Base-by-base conservation (phyloP, 2,113 vertebrate genomes). In the Ptilonorhynchus violaceus region DNA sequence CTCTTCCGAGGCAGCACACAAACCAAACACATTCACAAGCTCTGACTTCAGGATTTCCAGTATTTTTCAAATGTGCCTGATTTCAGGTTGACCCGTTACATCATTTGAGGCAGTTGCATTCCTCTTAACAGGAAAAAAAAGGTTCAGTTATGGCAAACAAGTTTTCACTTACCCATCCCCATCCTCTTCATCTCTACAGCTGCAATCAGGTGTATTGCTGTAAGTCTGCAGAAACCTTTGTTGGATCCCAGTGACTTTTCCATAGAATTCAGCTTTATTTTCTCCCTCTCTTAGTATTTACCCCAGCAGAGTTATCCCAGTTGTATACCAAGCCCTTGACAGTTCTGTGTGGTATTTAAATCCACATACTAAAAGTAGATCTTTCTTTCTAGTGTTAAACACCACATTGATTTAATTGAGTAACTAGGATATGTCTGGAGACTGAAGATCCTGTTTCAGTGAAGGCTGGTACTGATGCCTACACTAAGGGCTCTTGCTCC, bases 1-100 rank as follows among this genome's bases (percentile, higher is more conserved):
- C 93, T 79, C 62, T 93, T 95, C 89, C 30, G 25, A 68, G 89
- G 74, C 95, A 95, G 93, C 96, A 67, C 94, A 95, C 50, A 96
- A 92, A 97, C 91, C 94, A 93, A 96, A 88, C 66, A 66, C 94
- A 93, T 96, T 93, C 62, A 92, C 28, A 24, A 85, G 76, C 53
- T 89, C 63, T 89, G 88, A 94, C 81, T 95, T 88, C 86, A 77
- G 72, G 92, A 89, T 97, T 96, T 97, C 96, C 95, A 91, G 64
- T 84, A 55, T 95, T 81, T 97, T 94, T 95, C 82, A 70, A 69
- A 76, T 37, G 18, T 60, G 76, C 47, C 72, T 93, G 80, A 44
- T 83, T 95, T 59, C 69, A 72, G 85, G 82, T 89, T 86, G 83
- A 78, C 60, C 67, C 42, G 6, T 81, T 66, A 77, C 86, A 73